Evolutionary conservation across 2,888 invertebrate genomes (phyloP).

Genomic region (Lymantria monacha): DNA sequence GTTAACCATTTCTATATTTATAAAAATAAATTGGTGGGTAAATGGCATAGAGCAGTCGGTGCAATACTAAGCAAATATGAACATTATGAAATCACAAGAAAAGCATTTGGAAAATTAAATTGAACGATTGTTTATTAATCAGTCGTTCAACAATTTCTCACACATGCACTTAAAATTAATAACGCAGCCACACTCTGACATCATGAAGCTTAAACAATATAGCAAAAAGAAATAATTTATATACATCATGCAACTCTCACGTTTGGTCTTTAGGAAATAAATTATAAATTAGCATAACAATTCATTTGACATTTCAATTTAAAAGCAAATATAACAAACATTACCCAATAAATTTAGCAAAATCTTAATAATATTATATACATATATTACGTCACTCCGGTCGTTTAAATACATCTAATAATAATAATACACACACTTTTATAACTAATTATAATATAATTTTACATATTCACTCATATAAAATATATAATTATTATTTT

Average conservation of each 20-base stretch:
- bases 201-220: slow-evolving; percentile 58
- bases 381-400: slow-evolving; percentile 68
- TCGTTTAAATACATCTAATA: slow-evolving; percentile 26
- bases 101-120: slow-evolving; percentile 61
- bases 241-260: slow-evolving; percentile 75
- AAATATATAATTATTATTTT: slow-evolving; percentile 1
- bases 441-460: slow-evolving; percentile 22
- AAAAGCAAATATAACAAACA: slow-evolving; percentile 50
- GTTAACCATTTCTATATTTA: slow-evolving; percentile 2
- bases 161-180: slow-evolving; percentile 72
- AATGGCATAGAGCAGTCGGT: slow-evolving; percentile 59
- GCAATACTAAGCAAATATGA: slow-evolving; percentile 77
- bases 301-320: slow-evolving; percentile 42
- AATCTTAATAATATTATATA: slow-evolving; percentile 63
- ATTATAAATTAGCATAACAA: slow-evolving; percentile 48
- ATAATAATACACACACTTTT: slow-evolving; percentile 30
- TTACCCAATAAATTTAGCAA: slow-evolving; percentile 82
- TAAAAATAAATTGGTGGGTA: slow-evolving; percentile 36
- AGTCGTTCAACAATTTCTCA: slow-evolving; percentile 68
- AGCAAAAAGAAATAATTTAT: slow-evolving; percentile 59
- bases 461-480: slow-evolving; percentile 22
- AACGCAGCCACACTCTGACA: slow-evolving; percentile 57
- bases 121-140: slow-evolving; percentile 38
- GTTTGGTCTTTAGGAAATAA: slow-evolving; percentile 81
- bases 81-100: slow-evolving; percentile 78